Evolutionary conservation across 2,797 vertebrate species (phyloP).

Genomic region (Tauraco hartlaubi): DNA sequence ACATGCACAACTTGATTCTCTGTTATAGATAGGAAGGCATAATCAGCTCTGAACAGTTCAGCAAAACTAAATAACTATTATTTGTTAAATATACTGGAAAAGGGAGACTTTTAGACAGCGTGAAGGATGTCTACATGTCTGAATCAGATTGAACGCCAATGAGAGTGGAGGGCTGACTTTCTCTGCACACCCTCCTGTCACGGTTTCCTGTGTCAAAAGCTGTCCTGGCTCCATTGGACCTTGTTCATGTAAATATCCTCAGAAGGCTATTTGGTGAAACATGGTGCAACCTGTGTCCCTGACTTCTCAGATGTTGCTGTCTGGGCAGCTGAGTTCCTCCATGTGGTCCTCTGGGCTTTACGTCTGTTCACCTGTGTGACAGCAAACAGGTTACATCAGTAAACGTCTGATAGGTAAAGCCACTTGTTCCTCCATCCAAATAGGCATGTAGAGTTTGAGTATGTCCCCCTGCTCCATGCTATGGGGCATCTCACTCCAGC

Average conservation of each 20-base stretch:
- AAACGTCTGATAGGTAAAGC: background rate
- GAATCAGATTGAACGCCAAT: background rate
- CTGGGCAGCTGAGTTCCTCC: background rate
- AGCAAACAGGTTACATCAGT: background rate
- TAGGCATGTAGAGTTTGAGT: background rate
- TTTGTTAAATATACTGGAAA: background rate
- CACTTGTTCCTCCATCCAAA: background rate
- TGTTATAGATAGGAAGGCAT: background rate
- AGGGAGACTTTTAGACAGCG: background rate
- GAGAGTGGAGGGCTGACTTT: background rate
- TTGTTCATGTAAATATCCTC: background rate
- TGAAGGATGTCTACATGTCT: background rate
- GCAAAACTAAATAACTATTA: background rate
- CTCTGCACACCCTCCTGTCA: background rate
- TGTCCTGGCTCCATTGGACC: background rate
- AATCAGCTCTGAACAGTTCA: background rate
- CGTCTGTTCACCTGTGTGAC: background rate
- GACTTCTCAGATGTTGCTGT: background rate
- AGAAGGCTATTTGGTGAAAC: background rate
- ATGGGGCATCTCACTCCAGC: background rate
- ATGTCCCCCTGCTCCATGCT: background rate
- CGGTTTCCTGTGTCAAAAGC: background rate
- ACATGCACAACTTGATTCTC: background rate
- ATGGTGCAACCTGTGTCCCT: background rate
- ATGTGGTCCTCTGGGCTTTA: rapidly evolving